Evolutionary conservation across 2,888 invertebrate genomes (phyloP), one percentile per base, ranked within the genome.

Genomic region (Aphrophora alni): DNA sequence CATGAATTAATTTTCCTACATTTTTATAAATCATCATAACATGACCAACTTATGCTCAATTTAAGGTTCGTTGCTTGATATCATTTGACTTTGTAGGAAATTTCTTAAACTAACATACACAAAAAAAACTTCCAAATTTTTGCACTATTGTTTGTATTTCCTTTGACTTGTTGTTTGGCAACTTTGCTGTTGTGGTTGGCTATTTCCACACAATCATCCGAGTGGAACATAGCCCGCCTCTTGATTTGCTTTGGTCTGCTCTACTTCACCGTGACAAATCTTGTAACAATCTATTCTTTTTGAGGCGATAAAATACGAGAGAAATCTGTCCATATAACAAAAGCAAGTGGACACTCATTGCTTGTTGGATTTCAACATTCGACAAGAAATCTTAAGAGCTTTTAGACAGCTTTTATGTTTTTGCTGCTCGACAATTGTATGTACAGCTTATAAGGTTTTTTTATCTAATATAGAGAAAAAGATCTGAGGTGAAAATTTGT

Each of bases 231-330:
- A 59, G 59, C 5, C 59, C 59, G 59, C 59, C 59, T 59, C 59
- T 59, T 59, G 59, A 59, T 59, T 59, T 59, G 59, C 59, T 59
- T n/a, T 59, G 59, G 59, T 59, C 59, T 59, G 59, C n/a, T 59
- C 59, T 59, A 59, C 59, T 59, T 59, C 59, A 59, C 21, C 59
- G 21, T 21, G 59, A 59, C 59, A 21, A 59, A 59, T 59, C 59
- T 21, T 59, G 21, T 59, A 59, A 59, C 59, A 59, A 59, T 59
- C 59, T 59, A 59, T 59, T 59, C 59, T 59, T 59, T 59, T 59
- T 59, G 21, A 59, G 21, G 59, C 21, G 21, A 59, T 59, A 59
- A 59, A 59, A 59, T 59, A 21, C 21, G 59, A 59, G 59, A 21
- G 59, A 59, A 59, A 59, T 59, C 59, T 59, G 59, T 4, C 59